A percentile compares a stretch with the other conserved stretches of the same genome.
These are phyloP conservation scores for Falco naumanni DNA, from an alignment of 2,797 vertebrate species.

Conservation along the genomic window DNA sequence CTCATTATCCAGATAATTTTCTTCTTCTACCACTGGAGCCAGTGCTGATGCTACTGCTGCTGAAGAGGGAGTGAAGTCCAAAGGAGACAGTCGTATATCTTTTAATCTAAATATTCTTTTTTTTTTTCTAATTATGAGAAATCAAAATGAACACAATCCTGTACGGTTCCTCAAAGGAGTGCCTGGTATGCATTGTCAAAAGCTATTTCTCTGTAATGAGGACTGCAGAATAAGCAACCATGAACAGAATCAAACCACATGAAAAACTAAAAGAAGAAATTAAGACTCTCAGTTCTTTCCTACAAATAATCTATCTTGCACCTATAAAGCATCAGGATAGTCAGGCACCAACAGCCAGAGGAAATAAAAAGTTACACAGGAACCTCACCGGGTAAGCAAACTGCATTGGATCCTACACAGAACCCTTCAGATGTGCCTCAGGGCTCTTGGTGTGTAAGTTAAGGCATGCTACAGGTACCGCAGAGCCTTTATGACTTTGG, in stretches of 20 bases:
- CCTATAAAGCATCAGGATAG: background rate
- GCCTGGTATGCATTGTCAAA: background rate
- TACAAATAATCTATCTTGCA: background rate
- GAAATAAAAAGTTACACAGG: background rate
- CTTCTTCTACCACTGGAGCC: background rate
- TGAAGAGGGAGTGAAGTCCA: background rate
- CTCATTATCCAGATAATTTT: background rate
- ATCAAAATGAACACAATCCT: background rate
- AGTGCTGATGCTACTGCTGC: background rate
- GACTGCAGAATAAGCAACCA: background rate
- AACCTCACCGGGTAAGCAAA: background rate
- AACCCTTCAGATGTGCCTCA: background rate
- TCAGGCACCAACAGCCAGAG: accelerated
- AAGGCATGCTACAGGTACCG: accelerated
- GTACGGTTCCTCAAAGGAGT: background rate
- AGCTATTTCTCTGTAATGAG: background rate
- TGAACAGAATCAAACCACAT: background rate
- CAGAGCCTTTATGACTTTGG: background rate
- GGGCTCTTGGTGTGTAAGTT: background rate
- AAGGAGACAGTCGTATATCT: background rate
- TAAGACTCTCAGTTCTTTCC: background rate
- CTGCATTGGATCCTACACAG: accelerated
- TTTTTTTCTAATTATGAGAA: background rate
- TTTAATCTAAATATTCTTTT: background rate
- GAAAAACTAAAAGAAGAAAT: background rate